Evolutionary conservation across 2,113 vertebrate genomes (phyloP).

Genomic region (Haplotaxodon microlepis): DNA sequence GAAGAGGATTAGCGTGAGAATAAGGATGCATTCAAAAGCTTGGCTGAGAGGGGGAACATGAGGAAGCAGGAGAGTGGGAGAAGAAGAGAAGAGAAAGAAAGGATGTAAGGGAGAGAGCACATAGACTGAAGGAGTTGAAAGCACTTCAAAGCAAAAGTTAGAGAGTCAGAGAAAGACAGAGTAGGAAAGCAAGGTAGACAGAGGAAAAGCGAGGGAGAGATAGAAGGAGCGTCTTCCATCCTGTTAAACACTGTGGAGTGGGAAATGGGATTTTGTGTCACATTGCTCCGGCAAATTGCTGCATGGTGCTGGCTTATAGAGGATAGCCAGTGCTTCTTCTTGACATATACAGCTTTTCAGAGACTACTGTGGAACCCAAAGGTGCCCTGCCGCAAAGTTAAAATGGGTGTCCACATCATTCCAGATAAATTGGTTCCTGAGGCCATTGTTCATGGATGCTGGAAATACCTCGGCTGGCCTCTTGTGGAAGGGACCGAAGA

Average conservation of each 20-base stretch:
- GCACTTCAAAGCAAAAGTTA: constrained; percentile 22
- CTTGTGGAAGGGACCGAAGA: background rate
- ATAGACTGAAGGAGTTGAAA: background rate
- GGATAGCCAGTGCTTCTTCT: constrained; percentile 27
- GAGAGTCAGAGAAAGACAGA: background rate
- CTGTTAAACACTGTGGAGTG: constrained; percentile 40
- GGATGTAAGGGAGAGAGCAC: background rate
- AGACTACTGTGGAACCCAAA: background rate
- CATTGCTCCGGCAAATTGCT: constrained; percentile 39
- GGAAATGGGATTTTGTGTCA: constrained; percentile 59
- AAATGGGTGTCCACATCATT: background rate
- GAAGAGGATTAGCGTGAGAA: constrained; percentile 12
- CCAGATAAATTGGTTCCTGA: background rate
- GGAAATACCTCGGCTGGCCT: background rate
- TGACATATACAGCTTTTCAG: constrained; percentile 30
- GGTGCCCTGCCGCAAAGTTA: background rate
- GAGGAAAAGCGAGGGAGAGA: background rate
- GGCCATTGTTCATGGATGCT: background rate
- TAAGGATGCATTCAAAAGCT: background rate
- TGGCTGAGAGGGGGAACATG: background rate
- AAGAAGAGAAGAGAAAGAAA: background rate
- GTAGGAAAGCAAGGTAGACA: background rate
- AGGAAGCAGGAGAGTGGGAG: background rate
- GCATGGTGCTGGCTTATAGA: constrained; percentile 24
- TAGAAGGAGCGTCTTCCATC: constrained; percentile 10